Evolutionary conservation across 2,888 invertebrate species (phyloP), one percentile per base, ranked within the genome.

Genomic region (Drosophila anceps): DNA sequence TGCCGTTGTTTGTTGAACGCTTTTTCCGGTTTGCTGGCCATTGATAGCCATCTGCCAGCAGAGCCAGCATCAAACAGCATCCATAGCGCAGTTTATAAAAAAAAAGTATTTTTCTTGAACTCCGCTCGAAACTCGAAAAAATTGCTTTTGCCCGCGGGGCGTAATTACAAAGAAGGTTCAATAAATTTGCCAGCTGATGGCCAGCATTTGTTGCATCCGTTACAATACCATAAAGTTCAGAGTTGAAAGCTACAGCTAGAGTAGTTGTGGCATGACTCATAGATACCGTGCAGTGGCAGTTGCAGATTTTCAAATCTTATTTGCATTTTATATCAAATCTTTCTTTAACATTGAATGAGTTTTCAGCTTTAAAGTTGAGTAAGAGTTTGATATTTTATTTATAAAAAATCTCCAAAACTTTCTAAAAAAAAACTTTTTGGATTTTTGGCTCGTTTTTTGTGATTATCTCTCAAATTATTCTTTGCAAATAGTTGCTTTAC

Each of bases 101-200:
- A 18, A 24, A 41, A 44, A 3, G 27, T 43, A 39, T 51, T 20
- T 24, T 24, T 18, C 48, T 41, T 13, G 41, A 67, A 29, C 61
- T 80, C 44, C 58, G 58, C 55, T 76, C 60, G 54, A 57, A 35
- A 46, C 18, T 27, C n/a, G 29, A 48, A 50, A 31, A 61, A 81
- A 82, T 72, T 76, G 58, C 63, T 76, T 35, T 60, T 74, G 76
- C 51, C 84, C 75, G 75, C 82, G 63, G 82, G 82, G 77, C 58
- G 70, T 84, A 86, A 84, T 84, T 84, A 54, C 39, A 81, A 86
- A 81, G 24, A 86, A 86, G 79, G 85, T 81, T 85, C 79, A 85
- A 85, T 83, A 83, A 82, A 83, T 85, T 85, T 50, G 70, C 63
- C 48, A 37, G 76, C 20, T 63, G 62, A 41, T 44, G 31, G 44